Conservation (phyloP, 2,888 invertebrate species). For the Andrena haemorrhoa region DNA sequence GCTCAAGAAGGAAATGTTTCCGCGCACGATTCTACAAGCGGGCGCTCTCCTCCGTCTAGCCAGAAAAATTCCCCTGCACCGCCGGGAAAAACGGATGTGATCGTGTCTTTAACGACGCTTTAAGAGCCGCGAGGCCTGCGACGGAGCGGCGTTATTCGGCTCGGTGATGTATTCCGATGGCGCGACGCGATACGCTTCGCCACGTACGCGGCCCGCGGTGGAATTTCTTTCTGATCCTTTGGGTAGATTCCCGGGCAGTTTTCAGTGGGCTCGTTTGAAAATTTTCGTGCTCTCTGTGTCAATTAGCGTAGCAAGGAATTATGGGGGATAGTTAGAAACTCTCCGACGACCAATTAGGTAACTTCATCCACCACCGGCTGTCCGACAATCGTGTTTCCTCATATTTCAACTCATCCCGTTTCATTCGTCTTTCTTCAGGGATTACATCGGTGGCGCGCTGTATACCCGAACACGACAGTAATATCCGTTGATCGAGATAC, state of each 20-base stretch:
- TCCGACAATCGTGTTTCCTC: constrained; percentile 3
- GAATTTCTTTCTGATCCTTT: constrained; percentile 41
- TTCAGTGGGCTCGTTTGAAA: background rate
- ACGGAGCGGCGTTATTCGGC: constrained; percentile 47
- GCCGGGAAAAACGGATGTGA: constrained; percentile 52
- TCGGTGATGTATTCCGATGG: constrained; percentile 49
- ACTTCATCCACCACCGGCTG: too few relatives aligned
- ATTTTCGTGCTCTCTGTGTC: background rate
- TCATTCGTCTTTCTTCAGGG: constrained; percentile 31
- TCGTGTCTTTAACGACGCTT: constrained; percentile 62
- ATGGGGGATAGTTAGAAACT: too few relatives aligned
- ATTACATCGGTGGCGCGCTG: constrained; percentile 2
- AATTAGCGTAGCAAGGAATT: background rate
- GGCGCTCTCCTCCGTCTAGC: background rate
- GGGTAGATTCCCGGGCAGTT: background rate
- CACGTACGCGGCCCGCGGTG: background rate
- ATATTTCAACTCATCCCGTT: background rate
- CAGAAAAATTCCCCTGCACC: constrained; percentile 49
- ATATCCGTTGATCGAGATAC: constrained; percentile 12
- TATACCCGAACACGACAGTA: constrained; percentile 2
- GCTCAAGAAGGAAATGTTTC: constrained; percentile 71
- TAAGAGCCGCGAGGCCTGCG: constrained; percentile 46
- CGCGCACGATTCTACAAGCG: constrained; percentile 52
- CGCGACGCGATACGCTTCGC: constrained; percentile 41
- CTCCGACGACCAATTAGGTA: too few relatives aligned